Base-by-base conservation (phyloP, 2,113 vertebrate genomes). In the Sciurus niger region DNA sequence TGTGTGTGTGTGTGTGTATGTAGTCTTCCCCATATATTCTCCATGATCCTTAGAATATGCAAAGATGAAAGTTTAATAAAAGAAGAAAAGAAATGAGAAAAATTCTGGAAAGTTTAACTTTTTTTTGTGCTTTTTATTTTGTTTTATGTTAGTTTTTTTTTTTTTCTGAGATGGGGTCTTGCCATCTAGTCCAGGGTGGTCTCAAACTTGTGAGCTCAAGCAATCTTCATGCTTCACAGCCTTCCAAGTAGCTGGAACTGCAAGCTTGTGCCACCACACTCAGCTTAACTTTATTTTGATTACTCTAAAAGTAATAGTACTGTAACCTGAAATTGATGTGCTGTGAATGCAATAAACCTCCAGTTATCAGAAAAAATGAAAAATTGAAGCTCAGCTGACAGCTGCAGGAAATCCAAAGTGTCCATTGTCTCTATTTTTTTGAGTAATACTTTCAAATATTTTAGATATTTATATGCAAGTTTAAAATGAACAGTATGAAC, bases 401-500 rank as follows among this genome's bases (percentile, higher is more conserved):
- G 53, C 25, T 68, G 6, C 10, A 68, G 74, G 34, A 92, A 85
- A 24, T 34, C 46, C 60, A 90, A 14, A 65, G 22, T 55, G 12
- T 2, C 22, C 12, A 55, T 1, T 7, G 3, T 12, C 92, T 79
- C 65, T 65, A 48, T 18, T 55, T 30, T 83, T 89, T 84, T 93
- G 2, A 92, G n/a, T 60, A 60, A 87, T 80, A 76, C 63, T 79
- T 94, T 22, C 65, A 83, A 92, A 92, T 51, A 58, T 68, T 89
- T 95, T n/a, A 60, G 65, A 92, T 34, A 30, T 14, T 10, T n/a
- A 40, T 6, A 74, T 34, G 13, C 4, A 96, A 28, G 84, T 77
- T 25, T 96, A 79, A 90, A 97, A 55, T 55, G 55, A 60, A 92
- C 28, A n/a, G 0, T 89, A 55, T 86, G 18, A 84, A 79, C n/a